Evolutionary conservation across 1,140 invertebrate genomes (phyloP).

Genomic region (Pachypeltis micranthus): DNA sequence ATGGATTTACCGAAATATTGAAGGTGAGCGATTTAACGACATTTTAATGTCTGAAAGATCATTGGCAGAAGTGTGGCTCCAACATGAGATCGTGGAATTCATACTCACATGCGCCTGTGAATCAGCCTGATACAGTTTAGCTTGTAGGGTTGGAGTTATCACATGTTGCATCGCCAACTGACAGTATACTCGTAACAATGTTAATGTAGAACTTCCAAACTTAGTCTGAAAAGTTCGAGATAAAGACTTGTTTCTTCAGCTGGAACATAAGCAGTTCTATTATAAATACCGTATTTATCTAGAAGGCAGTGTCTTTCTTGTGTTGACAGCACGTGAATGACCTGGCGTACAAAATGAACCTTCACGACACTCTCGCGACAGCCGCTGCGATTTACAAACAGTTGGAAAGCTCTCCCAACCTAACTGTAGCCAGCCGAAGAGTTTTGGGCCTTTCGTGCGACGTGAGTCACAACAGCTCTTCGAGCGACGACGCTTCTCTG

Average conservation of each 20-base stretch:
- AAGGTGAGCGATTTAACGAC: no score
- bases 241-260: conserved; percentile 7
- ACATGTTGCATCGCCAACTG: no score
- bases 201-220: no score
- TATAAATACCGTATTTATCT: neutral
- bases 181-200: no score
- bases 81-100: no score
- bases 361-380: conserved; percentile 62
- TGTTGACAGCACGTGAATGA: conserved; percentile 84
- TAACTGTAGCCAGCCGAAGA: conserved; percentile 51
- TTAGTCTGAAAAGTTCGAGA: neutral
- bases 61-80: no score
- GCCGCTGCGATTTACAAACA: conserved; percentile 85
- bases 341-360: conserved; percentile 67
- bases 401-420: conserved; percentile 47
- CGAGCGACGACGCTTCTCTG: conserved; percentile 8
- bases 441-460: conserved; percentile 47
- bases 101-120: no score
- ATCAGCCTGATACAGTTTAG: no score
- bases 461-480: neutral
- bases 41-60: no score
- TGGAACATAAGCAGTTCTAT: neutral
- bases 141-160: no score
- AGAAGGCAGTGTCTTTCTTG: no score
- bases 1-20: conserved; percentile 90